These are phyloP conservation scores for Ceratina calcarata DNA, from an alignment of 1,140 invertebrate species.

Conservation along the genomic window DNA sequence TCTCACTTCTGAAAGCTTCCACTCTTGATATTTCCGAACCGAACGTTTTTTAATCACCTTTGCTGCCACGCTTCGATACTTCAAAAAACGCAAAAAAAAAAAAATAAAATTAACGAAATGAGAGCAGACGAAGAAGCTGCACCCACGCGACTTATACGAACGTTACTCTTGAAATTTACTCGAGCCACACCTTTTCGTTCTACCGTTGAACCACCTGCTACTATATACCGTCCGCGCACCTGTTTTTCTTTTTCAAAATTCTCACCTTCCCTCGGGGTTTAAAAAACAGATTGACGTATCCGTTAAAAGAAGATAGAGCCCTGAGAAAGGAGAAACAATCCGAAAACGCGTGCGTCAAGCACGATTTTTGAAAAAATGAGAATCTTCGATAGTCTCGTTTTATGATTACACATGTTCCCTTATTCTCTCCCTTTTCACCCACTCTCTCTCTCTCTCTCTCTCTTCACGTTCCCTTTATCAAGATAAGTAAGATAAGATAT, in stretches of 20 bases:
- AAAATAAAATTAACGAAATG: no score
- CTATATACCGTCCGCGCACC: constrained; percentile 5
- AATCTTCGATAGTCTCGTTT: constrained; percentile 4
- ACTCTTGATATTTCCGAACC: neutral
- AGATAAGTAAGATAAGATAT: neutral
- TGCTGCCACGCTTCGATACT: constrained; percentile 36
- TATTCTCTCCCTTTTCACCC: neutral
- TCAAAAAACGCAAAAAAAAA: neutral
- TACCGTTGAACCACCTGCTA: constrained; percentile 12
- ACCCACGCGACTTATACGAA: neutral
- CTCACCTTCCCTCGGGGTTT: neutral
- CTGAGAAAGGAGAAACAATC: neutral
- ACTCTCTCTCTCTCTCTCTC: neutral
- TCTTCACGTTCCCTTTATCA: neutral
- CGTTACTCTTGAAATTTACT: constrained; percentile 22
- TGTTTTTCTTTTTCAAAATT: constrained; percentile 29
- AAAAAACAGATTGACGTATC: neutral
- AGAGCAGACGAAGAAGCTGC: constrained; percentile 3
- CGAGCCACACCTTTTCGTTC: constrained; percentile 25
- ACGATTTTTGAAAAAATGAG: neutral
- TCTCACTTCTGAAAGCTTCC: neutral
- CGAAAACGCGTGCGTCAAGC: neutral
- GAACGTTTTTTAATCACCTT: neutral
- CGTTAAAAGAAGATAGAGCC: neutral
- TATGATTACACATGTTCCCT: neutral